Evolutionary conservation across 2,113 vertebrate species (phyloP).

Genomic region (Anoura caudifer): DNA sequence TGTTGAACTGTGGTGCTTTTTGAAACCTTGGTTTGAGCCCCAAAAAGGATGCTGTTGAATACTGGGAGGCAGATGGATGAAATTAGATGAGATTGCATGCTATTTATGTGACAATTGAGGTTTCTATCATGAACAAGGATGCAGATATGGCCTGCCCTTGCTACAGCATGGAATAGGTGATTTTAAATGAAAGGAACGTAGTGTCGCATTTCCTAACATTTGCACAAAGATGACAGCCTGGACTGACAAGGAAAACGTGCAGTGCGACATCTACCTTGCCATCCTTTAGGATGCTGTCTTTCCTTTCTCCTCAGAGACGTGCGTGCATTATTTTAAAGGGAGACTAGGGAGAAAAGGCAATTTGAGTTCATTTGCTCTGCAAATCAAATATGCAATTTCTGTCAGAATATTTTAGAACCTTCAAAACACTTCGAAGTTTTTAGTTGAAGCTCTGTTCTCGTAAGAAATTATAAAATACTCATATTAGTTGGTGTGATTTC

Average conservation of each 20-base stretch:
- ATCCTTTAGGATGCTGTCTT: background rate
- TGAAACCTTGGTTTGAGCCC: background rate
- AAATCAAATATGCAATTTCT: background rate
- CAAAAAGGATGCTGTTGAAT: background rate
- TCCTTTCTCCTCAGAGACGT: background rate
- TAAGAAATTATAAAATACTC: background rate
- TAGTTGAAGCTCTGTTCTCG: background rate
- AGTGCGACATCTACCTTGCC: background rate
- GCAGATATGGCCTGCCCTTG: background rate
- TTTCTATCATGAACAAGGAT: background rate
- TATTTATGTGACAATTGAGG: conserved; percentile 1
- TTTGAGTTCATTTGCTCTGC: conserved; percentile 25
- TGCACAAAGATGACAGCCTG: background rate
- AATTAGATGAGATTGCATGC: background rate
- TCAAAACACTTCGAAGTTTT: background rate
- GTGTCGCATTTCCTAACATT: background rate
- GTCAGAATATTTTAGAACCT: conserved; percentile 21
- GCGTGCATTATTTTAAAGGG: background rate
- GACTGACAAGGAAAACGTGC: background rate
- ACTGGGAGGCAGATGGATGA: background rate
- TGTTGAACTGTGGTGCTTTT: background rate
- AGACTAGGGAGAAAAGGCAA: background rate
- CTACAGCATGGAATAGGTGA: background rate
- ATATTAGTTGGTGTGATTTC: background rate
- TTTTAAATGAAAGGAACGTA: background rate